Percentiles rank a stretch among this genome's conserved stretches.
These are phyloP conservation scores for Drosophila ironensis DNA, from an alignment of 1,140 invertebrate genomes.

Conservation along the genomic window DNA sequence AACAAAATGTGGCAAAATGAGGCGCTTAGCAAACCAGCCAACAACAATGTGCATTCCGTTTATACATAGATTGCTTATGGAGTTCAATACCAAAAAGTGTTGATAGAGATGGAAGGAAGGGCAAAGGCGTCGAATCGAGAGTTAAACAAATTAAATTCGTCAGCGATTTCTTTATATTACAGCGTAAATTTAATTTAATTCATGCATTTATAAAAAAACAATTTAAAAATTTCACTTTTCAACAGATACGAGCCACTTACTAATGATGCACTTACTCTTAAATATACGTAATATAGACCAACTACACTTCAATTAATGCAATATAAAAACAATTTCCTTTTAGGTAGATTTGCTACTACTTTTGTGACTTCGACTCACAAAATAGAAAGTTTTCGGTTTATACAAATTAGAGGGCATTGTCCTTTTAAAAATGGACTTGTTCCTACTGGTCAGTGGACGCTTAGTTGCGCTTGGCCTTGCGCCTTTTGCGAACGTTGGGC, in stretches of 20 bases:
- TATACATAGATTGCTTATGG: constrained; percentile 54
- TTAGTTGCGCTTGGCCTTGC: constrained; percentile 71
- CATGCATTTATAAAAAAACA: constrained; percentile 54
- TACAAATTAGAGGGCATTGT: constrained; percentile 54
- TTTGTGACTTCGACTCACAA: constrained; percentile 25
- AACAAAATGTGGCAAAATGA: constrained; percentile 46
- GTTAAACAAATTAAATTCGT: constrained; percentile 74
- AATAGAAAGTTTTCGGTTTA: constrained; percentile 46
- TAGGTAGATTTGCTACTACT: constrained; percentile 57
- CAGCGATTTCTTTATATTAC: constrained; percentile 74
- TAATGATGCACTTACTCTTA: constrained; percentile 53
- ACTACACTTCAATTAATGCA: constrained; percentile 57
- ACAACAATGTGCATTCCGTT: constrained; percentile 62
- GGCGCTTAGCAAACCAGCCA: constrained; percentile 59
- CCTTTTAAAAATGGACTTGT: constrained; percentile 15
- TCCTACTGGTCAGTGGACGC: constrained; percentile 8
- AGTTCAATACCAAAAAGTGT: constrained; percentile 46
- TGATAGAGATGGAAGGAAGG: constrained; percentile 27
- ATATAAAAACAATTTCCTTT: constrained; percentile 73
- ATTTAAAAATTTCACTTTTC: constrained; percentile 68
- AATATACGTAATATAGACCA: constrained; percentile 52
- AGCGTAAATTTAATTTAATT: constrained; percentile 49
- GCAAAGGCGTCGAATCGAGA: constrained; percentile 9
- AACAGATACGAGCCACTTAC: constrained; percentile 62
- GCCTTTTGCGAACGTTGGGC: constrained; percentile 66